Evolutionary conservation across 1,140 invertebrate species (phyloP).

Genomic region (Probaryconus sp.): DNA sequence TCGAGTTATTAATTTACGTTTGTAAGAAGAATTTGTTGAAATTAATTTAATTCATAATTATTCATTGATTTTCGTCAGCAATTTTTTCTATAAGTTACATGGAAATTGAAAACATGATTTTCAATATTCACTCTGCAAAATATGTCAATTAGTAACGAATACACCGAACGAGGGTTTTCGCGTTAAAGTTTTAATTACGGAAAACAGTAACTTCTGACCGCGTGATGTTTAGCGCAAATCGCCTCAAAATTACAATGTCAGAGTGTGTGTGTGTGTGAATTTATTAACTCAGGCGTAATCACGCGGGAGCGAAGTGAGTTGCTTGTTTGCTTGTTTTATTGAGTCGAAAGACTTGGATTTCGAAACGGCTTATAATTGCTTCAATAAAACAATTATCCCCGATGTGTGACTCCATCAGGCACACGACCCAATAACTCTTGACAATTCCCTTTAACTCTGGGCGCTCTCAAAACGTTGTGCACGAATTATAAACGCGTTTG

Average conservation of each 20-base stretch:
- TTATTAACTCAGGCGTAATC: constrained; percentile 15
- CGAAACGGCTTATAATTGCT: constrained; percentile 6
- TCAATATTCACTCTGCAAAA: too few relatives aligned
- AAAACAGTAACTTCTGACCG: constrained; percentile 6
- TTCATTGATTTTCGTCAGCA: too few relatives aligned
- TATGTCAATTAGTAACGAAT: constrained; percentile 7
- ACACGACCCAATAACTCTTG: constrained; percentile 3
- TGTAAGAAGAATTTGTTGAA: too few relatives aligned
- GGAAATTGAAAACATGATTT: too few relatives aligned
- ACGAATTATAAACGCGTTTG: constrained; percentile 23
- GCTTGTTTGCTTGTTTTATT: too few relatives aligned
- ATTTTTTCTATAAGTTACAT: too few relatives aligned
- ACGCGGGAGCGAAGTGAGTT: background rate
- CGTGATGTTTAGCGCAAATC: background rate
- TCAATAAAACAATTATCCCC: constrained; percentile 27
- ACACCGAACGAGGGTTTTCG: background rate
- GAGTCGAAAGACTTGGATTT: too few relatives aligned
- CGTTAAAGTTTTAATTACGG: constrained; percentile 14
- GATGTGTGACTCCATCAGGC: constrained; percentile 1
- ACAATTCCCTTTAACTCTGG: constrained; percentile 1
- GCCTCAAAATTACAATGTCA: constrained; percentile 11
- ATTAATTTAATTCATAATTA: too few relatives aligned
- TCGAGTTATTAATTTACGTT: too few relatives aligned
- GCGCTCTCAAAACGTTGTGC: constrained; percentile 3
- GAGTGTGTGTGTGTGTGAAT: constrained; percentile 7